phyloP scores from a whole-genome alignment of 2,797 vertebrate genomes.

The Melanotaenia pygmaea region DNA sequence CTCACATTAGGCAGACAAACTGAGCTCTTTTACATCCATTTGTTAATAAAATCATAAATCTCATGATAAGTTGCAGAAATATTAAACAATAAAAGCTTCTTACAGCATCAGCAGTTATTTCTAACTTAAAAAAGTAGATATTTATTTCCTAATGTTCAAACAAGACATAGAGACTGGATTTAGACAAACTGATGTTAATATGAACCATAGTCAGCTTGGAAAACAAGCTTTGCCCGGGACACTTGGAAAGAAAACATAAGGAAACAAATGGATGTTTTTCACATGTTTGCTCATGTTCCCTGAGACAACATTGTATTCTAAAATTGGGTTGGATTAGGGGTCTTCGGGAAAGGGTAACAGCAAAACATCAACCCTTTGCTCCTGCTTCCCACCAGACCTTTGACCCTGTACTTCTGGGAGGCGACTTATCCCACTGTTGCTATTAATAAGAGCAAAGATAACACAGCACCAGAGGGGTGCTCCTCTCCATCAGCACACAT shows the following conservation, averaged over 20 bases:
- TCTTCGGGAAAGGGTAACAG: background rate
- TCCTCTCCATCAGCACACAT: slow-evolving; percentile 7
- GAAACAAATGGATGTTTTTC: background rate
- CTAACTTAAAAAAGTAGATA: background rate
- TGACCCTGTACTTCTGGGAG: background rate
- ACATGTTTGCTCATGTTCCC: background rate
- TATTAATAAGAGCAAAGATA: slow-evolving; percentile 33
- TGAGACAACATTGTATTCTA: background rate
- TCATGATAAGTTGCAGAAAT: background rate
- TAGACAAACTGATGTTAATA: background rate
- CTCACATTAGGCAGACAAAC: slow-evolving; percentile 1
- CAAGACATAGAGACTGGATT: background rate
- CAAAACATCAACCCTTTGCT: background rate
- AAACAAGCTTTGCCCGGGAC: background rate
- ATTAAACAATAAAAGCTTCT: background rate
- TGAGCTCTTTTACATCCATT: background rate
- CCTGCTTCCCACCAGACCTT: background rate
- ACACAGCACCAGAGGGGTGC: background rate
- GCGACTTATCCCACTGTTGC: slow-evolving; percentile 27
- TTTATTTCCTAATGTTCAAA: background rate
- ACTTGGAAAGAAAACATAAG: background rate
- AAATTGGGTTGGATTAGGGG: background rate
- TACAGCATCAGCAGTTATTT: background rate
- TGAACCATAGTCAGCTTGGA: background rate
- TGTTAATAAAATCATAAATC: no score